These are phyloP conservation scores for Druon quercuslanigerum DNA, from an alignment of 1,140 invertebrate species.

Conservation along the genomic window DNA sequence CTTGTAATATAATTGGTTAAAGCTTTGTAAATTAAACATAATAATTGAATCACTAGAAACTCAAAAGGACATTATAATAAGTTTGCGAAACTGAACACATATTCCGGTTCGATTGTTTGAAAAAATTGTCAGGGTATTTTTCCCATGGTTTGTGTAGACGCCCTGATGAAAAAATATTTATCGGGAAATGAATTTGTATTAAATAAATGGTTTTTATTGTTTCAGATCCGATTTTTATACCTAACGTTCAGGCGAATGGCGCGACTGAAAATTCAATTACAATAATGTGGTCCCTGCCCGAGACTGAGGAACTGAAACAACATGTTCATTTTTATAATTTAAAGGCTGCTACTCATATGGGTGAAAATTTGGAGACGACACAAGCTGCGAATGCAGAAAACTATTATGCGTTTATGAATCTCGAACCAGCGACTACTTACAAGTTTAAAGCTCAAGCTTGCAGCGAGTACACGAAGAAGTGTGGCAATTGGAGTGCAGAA, in stretches of 20 bases:
- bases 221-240: constrained; percentile 85
- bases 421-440: constrained; percentile 86
- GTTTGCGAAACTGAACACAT: no score
- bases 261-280: constrained; percentile 86
- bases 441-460: constrained; percentile 86
- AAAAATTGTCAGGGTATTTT: no score
- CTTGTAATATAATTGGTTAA: no score
- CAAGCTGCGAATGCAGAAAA: constrained; percentile 80
- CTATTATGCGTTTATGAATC: constrained; percentile 85
- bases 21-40: no score
- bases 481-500: constrained; percentile 84
- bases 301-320: constrained; percentile 79
- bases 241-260: constrained; percentile 85
- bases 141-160: no score
- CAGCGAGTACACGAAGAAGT: constrained; percentile 84
- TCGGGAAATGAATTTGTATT: neutral
- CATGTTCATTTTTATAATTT: constrained; percentile 86
- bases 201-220: constrained; percentile 43
- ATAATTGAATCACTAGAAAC: no score
- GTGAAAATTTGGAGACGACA: constrained; percentile 78
- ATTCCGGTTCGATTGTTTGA: no score
- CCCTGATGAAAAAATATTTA: constrained; percentile 1
- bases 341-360: constrained; percentile 80
- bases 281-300: constrained; percentile 83
- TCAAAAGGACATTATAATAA: no score